phyloP scores from a whole-genome alignment of 92 coral and sea anemone genomes.

The Bergia puertoricense region DNA sequence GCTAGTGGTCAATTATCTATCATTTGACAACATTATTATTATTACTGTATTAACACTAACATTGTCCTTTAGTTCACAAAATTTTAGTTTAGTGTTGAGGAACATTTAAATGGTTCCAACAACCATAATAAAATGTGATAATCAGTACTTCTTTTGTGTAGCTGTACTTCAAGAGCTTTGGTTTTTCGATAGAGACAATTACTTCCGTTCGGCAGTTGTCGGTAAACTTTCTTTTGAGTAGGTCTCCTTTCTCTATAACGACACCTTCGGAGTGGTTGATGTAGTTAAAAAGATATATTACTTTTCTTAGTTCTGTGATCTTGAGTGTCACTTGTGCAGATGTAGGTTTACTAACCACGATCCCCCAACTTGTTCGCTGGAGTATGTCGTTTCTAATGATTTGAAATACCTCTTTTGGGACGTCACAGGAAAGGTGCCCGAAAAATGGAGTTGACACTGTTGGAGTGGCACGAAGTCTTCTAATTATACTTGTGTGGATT shows the following conservation, averaged over 20 bases:
- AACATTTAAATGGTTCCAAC: constrained; percentile 41
- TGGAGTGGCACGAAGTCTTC: constrained; percentile 37
- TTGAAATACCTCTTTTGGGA: constrained; percentile 29
- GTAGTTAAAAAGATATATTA: constrained; percentile 18
- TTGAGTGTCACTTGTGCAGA: background rate
- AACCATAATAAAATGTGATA: constrained; percentile 45
- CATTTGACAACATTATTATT: too few species aligned
- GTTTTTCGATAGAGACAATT: constrained; percentile 39
- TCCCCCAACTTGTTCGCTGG: background rate
- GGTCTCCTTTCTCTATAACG: background rate
- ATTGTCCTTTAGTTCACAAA: background rate
- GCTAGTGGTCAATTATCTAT: too few species aligned
- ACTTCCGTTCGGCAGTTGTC: background rate
- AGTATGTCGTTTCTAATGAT: constrained; percentile 8
- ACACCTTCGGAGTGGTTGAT: constrained; percentile 16
- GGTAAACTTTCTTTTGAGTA: constrained; percentile 9
- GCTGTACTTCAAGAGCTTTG: constrained; percentile 45
- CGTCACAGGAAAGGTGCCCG: constrained; percentile 1
- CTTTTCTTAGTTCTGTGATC: constrained; percentile 26
- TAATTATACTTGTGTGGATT: constrained; percentile 32
- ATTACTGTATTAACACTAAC: background rate
- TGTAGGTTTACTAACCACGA: too few species aligned
- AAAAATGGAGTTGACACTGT: constrained; percentile 38
- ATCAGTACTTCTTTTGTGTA: constrained; percentile 30
- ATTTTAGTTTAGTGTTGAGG: constrained; percentile 39